These are phyloP conservation scores for Bolborhynchus lineola DNA, from an alignment of 2,113 vertebrate genomes.

Conservation along the genomic window DNA sequence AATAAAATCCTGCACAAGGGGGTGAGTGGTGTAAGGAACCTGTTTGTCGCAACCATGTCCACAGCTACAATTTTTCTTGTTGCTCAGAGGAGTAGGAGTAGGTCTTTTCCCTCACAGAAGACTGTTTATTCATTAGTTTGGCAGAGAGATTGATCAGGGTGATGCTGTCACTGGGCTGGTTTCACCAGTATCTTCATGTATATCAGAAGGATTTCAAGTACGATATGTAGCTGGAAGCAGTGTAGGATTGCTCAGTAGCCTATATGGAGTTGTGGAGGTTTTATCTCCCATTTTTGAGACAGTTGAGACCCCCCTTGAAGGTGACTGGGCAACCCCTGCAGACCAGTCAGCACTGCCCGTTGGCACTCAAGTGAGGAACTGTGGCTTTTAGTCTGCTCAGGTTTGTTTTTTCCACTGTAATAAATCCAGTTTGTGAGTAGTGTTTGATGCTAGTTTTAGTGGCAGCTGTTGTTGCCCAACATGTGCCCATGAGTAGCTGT, in stretches of 20 bases:
- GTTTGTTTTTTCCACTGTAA: not conserved
- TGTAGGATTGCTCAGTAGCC: not conserved
- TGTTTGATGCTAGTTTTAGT: not conserved
- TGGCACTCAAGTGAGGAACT: not conserved
- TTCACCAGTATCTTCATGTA: not conserved
- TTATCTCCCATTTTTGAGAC: not conserved
- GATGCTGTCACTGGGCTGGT: not conserved
- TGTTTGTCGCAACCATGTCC: rapidly evolving
- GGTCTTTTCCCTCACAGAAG: not conserved
- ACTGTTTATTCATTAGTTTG: not conserved
- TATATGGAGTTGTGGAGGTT: not conserved
- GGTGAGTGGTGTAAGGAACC: not conserved
- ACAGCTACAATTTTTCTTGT: not conserved
- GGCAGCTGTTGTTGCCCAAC: not conserved
- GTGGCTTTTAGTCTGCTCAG: not conserved
- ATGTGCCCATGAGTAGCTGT: not conserved
- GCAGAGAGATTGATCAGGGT: not conserved
- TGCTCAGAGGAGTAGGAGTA: not conserved
- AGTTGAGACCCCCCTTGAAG: not conserved
- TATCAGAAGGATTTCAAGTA: not conserved
- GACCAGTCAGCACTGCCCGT: not conserved
- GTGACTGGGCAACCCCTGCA: not conserved
- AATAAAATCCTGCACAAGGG: not conserved
- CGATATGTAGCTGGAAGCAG: not conserved
- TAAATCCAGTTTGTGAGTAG: not conserved